Evolutionary conservation across 1,140 invertebrate species (phyloP), one percentile per base, ranked within the genome.

Genomic region (Branchinecta lynchi): DNA sequence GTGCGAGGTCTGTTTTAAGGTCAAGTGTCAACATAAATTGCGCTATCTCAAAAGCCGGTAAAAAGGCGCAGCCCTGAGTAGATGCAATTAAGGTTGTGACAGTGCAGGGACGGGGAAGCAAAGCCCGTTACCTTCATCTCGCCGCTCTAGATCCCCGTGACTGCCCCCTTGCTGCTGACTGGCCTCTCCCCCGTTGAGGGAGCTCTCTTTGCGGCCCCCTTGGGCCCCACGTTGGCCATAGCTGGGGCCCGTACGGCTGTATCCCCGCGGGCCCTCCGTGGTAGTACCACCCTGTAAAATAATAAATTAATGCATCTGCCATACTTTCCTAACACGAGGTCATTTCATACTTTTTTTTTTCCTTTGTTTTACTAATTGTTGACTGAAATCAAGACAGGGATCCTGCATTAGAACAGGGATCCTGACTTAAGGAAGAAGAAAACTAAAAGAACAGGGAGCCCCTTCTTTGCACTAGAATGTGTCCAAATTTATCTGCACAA

Each of bases 91-190:
- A n/a, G n/a, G n/a, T n/a, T n/a, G n/a, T n/a, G n/a, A n/a, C n/a
- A n/a, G n/a, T n/a, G n/a, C n/a, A n/a, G n/a, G n/a, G n/a, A n/a
- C n/a, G n/a, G n/a, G n/a, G n/a, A n/a, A n/a, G n/a, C n/a, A 32
- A 32, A 32, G 32, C 32, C 32, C 32, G 32, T 32, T 60, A 60
- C 51, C 51, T 60, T 60, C 51, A 60, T 60, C 51, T 60, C 51
- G 51, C 51, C 51, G 51, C 51, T 20, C 17, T 60, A 20, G 51
- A 60, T 60, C 51, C 51, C 51, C 51, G 51, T 60, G 32, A 32
- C 5, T 60, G 51, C 12, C 51, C 51, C 51, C 51, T 60, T 20
- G 51, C 17, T 60, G 12, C 51, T 60, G 51, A 60, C 12, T 12
- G 51, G 12, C 51, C 51, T 20, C 17, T 60, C 17, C 51, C 51